Base-by-base conservation (phyloP, 2,797 vertebrate species). In the Syngnathus acus region DNA sequence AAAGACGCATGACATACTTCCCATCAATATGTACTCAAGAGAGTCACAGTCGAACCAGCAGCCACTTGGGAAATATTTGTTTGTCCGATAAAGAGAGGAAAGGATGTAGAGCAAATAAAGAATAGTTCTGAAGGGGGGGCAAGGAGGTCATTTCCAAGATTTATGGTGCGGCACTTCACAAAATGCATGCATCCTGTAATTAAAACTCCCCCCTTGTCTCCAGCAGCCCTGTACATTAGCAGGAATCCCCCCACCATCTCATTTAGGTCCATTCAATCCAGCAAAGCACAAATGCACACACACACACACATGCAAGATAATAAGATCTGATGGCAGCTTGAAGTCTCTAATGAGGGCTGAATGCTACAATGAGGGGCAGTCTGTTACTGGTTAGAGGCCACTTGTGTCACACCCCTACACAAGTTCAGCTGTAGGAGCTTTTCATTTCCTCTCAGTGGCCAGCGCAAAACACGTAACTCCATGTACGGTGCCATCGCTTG, bases 131-230 rank as follows among this genome's bases (percentile, higher is more conserved):
- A 84, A 80, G 82, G 70, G 81, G 79, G 76, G 67, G 67, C 61
- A 58, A 67, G 67, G 64, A 68, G 59, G 75, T 73, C 57, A 84
- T 90, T 91, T 88, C 78, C 80, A 76, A 88, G 88, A 92, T 92
- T 90, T 92, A 92, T 87, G 85, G 83, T 67, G 68, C 77, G 73
- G 85, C 86, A 83, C 84, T 88, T 87, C 84, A 90, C 72, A 62
- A 90, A 90, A 89, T 79, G 86, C 88, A 86, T 84, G 86, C 86
- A 91, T 92, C 90, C 90, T 92, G 89, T 92, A 92, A 92, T 92
- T 92, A 91, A 91, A 88, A 76, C 87, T 74, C 70, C 72, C 74
- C 26, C 79, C 66, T 84, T 78, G 79, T 87, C 79, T 84, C 81
- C 64, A 79, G 75, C 78, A 77, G 82, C 81, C 82, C 69, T 79